Evolutionary conservation across 2,797 vertebrate genomes (phyloP).

Genomic region (Gorsachius magnificus): DNA sequence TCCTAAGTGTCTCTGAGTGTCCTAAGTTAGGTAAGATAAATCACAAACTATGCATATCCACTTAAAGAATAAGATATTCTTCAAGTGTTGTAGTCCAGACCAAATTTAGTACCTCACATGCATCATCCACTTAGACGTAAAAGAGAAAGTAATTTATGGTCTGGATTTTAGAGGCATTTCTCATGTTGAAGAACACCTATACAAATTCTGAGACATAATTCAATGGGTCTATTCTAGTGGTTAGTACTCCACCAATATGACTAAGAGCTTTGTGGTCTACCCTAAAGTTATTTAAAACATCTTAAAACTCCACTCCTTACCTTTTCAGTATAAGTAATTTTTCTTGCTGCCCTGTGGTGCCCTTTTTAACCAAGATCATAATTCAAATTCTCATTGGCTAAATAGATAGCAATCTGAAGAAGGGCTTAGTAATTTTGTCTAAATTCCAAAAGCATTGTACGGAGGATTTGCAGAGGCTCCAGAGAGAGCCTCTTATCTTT

Average conservation of each 20-base stretch:
- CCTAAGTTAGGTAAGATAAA: not conserved
- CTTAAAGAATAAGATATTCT: not conserved
- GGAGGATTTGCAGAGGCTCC: slow-evolving; percentile 44
- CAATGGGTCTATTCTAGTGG: not conserved
- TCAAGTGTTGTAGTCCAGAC: not conserved
- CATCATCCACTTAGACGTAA: not conserved
- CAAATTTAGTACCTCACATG: not conserved
- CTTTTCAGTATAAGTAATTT: not conserved
- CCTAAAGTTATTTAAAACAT: not conserved
- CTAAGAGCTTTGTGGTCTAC: not conserved
- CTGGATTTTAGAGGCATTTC: not conserved
- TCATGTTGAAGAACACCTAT: not conserved
- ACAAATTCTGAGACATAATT: not conserved
- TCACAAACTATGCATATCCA: not conserved
- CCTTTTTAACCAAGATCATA: slow-evolving; percentile 36
- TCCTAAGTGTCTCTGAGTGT: not conserved
- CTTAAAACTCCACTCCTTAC: not conserved
- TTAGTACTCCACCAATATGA: not conserved
- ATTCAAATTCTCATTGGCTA: slow-evolving; percentile 48
- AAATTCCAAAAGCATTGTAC: slow-evolving; percentile 52
- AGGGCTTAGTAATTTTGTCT: slow-evolving; percentile 30
- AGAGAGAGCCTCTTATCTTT: slow-evolving; percentile 61
- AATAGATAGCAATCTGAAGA: slow-evolving; percentile 48
- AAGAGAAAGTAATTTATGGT: not conserved
- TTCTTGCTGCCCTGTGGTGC: not conserved